A percentile compares a stretch with the other conserved stretches of the same genome.
Evolutionary conservation across 2,888 invertebrate species (phyloP).

Genomic region (Ochropleura leucogaster): DNA sequence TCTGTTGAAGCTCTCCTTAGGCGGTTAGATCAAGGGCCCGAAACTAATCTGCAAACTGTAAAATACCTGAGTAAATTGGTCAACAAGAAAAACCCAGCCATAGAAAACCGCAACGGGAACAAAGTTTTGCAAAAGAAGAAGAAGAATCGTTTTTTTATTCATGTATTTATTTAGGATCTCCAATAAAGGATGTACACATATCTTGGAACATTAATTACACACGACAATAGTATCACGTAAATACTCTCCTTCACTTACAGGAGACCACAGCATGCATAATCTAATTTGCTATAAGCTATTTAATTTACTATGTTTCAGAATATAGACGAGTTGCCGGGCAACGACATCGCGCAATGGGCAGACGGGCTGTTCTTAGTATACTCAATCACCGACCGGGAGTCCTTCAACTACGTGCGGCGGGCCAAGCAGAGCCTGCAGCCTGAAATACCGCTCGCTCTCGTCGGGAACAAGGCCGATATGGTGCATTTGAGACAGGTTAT

Average conservation of each 20-base stretch:
- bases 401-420: constrained; percentile 95
- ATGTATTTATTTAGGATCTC: no score
- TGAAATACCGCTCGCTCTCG: constrained; percentile 95
- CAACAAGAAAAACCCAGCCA: background rate
- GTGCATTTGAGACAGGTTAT: constrained; percentile 94
- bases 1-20: no score
- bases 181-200: no score
- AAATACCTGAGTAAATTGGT: no score
- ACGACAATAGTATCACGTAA: no score
- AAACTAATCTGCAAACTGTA: no score
- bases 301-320: constrained; percentile 86
- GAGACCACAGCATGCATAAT: no score
- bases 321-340: constrained; percentile 93
- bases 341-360: constrained; percentile 96
- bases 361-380: constrained; percentile 97
- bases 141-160: no score
- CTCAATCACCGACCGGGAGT: constrained; percentile 96
- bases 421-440: constrained; percentile 93
- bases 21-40: no score
- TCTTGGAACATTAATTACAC: no score
- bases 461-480: constrained; percentile 97
- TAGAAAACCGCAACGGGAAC: background rate
- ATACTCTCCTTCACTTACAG: no score
- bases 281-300: no score
- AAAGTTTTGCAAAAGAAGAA: background rate